Base-by-base conservation (phyloP, 2,888 invertebrate species). In the Agonopterix heracliana region DNA sequence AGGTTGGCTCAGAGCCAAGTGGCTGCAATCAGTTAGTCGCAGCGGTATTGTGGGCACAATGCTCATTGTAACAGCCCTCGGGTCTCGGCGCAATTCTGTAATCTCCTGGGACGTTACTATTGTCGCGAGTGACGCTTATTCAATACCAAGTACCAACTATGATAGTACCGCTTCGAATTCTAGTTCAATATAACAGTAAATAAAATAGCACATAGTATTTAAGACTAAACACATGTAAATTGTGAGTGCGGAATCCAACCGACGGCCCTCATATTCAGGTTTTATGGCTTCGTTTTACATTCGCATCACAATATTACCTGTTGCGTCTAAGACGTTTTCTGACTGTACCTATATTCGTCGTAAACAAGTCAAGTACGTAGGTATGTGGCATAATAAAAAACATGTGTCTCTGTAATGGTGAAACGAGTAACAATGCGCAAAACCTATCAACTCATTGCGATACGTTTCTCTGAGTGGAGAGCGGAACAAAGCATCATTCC, bases 51-150 rank as follows among this genome's bases (percentile, higher is more conserved):
- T 69, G 9, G 38, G 50, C 57, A 59, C 61, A 67, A 61, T 59
- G 56, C 61, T 61, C 59, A 77, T 78, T 81, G 75, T 81, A 64
- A 59, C 60, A 54, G 62, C 65, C 63, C 68, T 57, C 62, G 57
- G 66, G 74, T 65, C 58, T 54, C 62, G 61, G 13, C 44, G 53
- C 59, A 56, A 51, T 57, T 61, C 59, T 61, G 59, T 54, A 59
- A 68, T 74, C 79, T 74, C 79, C 53, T 48, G 77, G 74, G 82
- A 76, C 63, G 64, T 62, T 65, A 63, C 72, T 69, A 78, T 81
- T 78, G 76, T 78, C 4, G n/a, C 3, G 52, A 53, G 54, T 63
- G 57, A 57, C 62, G 57, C 58, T 61, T 63, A 73, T 75, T 73
- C 68, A 44, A 41, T 13, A 26, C 17, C 41, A 34, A n/a, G n/a